Evolutionary conservation across 2,888 invertebrate species (phyloP), one percentile per base, ranked within the genome.

Genomic region (Anoplius nigerrimus): DNA sequence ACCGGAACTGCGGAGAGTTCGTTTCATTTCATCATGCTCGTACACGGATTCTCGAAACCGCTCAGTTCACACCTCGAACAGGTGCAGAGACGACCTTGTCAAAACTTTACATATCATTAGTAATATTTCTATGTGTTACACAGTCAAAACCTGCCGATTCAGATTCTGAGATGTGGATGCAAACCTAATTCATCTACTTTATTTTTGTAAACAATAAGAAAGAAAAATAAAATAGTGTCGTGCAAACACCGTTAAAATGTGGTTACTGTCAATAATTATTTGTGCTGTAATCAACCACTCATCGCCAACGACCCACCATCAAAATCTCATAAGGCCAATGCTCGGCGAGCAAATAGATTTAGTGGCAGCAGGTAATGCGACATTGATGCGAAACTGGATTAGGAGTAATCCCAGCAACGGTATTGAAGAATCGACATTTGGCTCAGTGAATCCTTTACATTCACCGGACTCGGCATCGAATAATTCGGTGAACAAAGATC

Each of bases 1-100:
- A 69, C 84, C 84, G 84, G 84, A 85, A 85, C 76, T 79, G 70
- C 73, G 78, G 78, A 75, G 76, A 75, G 67, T 69, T 68, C 66
- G 75, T 76, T 81, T 75, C 71, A 69, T 69, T 74, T 71, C 54
- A 62, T 76, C 63, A 68, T 66, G 72, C 71, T 69, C 69, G 72
- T 74, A 67, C 66, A 66, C 34, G 54, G 63, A 66, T 71, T 69
- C 72, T 77, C 67, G 70, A 76, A 76, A 78, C 74, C 67, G 79
- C 74, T 81, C 76, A 75, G 80, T 80, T 80, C 70, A 73, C 80
- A 78, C 78, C 78, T 80, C 62, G 73, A 67, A 45, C 58, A 63
- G 60, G 65, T 72, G 43, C 20, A 58, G 42, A 60, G 24, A 60
- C 55, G 22, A 56, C 4, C 34, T 34, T 34, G 34, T 34, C 34